Base-by-base conservation (phyloP, 2,888 invertebrate genomes). In the Autographa gamma region DNA sequence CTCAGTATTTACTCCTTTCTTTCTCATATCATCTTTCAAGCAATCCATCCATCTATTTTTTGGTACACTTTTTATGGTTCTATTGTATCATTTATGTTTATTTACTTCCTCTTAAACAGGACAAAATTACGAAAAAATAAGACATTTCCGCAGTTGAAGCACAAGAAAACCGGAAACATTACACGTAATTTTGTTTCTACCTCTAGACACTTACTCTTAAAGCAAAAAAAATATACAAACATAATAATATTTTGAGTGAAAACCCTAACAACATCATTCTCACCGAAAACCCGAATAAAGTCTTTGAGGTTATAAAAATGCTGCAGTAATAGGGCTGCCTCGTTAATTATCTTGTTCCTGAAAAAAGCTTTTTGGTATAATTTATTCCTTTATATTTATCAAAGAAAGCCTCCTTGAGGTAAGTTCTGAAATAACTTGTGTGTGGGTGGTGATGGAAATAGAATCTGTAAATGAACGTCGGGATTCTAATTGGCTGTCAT, bases 261-360 rank as follows among this genome's bases (percentile, higher is more conserved):
- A 48, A 16, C 48, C 48, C n/a, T n/a, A 48, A 48, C 48, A 41
- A 14, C 31, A 52, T 76, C 54, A 68, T 62, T 64, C 58, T 69
- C 31, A 41, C 58, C 61, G n/a, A 32, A 13, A 66, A 76, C 67
- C 77, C 64, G 63, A 79, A 79, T 64, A 62, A 70, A 67, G 43
- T 38, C 52, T 64, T 64, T 56, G 52, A 52, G 62, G 32, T 54
- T 76, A 58, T 43, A 65, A 13, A 25, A 14, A 52, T 56, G 60
- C 41, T 52, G 31, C 38, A 2, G 64, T 52, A 73, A 63, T 72
- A 64, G 61, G 63, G 48, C 43, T 13, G 32, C 13, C 34, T 31
- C 59, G 81, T 81, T 81, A 77, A 80, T 77, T 73, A 77, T 68
- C 69, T 61, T 68, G 63, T 68, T 73, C 48, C 32, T 38, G n/a